Percentiles rank a stretch among this genome's conserved stretches.
These are phyloP conservation scores for Fissipunctia ypsillon DNA, from an alignment of 2,888 invertebrate genomes.

Conservation along the genomic window DNA sequence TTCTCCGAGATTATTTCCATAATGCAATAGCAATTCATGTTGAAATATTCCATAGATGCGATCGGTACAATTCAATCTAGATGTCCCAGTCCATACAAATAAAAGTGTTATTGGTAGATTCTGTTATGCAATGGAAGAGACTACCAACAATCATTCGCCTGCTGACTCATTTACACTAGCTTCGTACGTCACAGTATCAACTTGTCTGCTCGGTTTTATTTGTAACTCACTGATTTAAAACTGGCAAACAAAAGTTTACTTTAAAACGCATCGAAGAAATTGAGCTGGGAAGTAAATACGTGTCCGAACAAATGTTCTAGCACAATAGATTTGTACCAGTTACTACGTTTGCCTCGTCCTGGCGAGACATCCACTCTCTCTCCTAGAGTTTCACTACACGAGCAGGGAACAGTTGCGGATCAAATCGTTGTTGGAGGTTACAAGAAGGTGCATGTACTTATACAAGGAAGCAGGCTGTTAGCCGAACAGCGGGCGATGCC, in stretches of 20 bases:
- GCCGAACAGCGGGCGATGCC: constrained; percentile 79
- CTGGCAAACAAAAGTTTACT: not conserved
- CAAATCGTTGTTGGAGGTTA: constrained; percentile 38
- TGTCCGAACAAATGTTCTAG: not conserved
- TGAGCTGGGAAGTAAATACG: not conserved
- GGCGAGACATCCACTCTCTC: constrained; percentile 22
- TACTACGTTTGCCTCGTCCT: constrained; percentile 8
- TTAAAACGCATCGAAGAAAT: not conserved
- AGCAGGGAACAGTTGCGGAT: constrained; percentile 40
- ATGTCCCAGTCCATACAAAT: constrained; percentile 2
- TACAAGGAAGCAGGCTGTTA: constrained; percentile 77
- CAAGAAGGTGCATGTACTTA: constrained; percentile 67
- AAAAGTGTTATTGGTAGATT: constrained; percentile 26
- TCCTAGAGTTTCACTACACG: constrained; percentile 31
- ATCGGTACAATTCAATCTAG: constrained; percentile 1
- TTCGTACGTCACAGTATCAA: constrained; percentile 25
- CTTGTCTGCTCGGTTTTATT: constrained; percentile 14
- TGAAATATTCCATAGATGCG: constrained; percentile 1
- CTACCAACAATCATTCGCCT: constrained; percentile 13
- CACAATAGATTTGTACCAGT: constrained; percentile 10
- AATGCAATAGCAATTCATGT: not conserved
- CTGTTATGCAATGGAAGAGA: constrained; percentile 44
- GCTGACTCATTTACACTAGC: constrained; percentile 28
- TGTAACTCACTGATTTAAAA: constrained; percentile 14
- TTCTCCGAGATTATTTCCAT: not conserved